Evolutionary conservation across 2,888 invertebrate species (phyloP), one percentile per base, ranked within the genome.

Genomic region (Dione vanillae): DNA sequence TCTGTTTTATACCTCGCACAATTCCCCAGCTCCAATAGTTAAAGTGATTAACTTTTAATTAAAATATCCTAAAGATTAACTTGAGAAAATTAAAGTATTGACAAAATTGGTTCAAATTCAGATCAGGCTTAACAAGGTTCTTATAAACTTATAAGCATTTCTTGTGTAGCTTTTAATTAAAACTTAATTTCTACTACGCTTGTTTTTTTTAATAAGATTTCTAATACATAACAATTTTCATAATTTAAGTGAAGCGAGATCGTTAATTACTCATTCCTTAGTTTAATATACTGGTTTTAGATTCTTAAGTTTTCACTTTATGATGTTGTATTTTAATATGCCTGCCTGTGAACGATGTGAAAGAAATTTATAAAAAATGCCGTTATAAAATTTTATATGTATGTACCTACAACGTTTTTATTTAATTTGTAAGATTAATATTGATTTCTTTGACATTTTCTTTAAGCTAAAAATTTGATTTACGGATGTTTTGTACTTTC

Each of bases 71-170:
- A 59, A 40, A 37, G 40, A 70, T 19, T 54, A 43, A 66, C 62
- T 69, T 66, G 6, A 56, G 41, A 40, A 35, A 65, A 70, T 72
- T 70, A 70, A 69, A 70, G 70, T 72, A 72, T 72, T 72, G 65
- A 67, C 70, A 67, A 67, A 73, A 73, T 73, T 67, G 72, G 65
- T 54, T 59, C 54, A 73, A 70, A 70, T 61, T 73, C 54, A 61
- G 70, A 70, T 73, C 67, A 65, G 70, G 73, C 65, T 65, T 73
- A 73, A 73, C 70, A 67, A 73, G 70, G 47, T 64, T 70, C 73
- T 67, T 65, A 43, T 41, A 49, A 73, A 73, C 73, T 73, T 73
- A 65, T 65, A 70, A 73, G 67, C 65, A 70, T 67, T 65, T 70
- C 67, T 68, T 67, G 61, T 54, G 54, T 47, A 67, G 70, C 66